Evolutionary conservation across 2,797 vertebrate genomes (phyloP), one percentile per base, ranked within the genome.

Genomic region (Setipinna tenuifilis): DNA sequence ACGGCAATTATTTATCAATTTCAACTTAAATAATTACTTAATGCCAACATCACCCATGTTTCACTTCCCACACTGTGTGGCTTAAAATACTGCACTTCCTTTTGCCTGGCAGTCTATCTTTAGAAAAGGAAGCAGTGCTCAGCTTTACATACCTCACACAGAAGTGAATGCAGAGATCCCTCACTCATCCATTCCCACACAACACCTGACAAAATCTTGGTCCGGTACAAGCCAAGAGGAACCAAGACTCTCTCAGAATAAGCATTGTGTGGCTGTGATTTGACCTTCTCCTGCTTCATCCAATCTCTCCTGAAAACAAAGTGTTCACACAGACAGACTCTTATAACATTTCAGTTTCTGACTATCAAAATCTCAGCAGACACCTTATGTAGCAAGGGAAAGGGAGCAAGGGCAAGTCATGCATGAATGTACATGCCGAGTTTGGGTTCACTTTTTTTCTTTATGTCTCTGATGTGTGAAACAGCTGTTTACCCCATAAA

Each of bases 181-280:
- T 92, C 92, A 46, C 89, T 81, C 94, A 95, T 94, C 95, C 95
- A 96, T 87, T 93, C 90, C 80, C 91, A 93, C 85, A 93, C 91
- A 82, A 91, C 62, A 5, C 93, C 93, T 3, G 91, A 28, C 3
- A 94, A 88, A 71, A 91, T 86, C 0, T 31, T 85, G 35, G 82
- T 41, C 44, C 87, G 87, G 82, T 92, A 95, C 86, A 94, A 82
- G 35, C 94, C 95, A 78, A 95, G 83, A 6, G 87, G 87, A 87
- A 91, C 89, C 75, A 95, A 54, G 25, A 95, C 86, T 28, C 0
- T 85, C 19, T 92, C 89, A 83, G 88, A 92, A 41, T 88, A 57
- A 0, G 0, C 83, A 23, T 0, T 0, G 9, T 54, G 28, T 46
- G 44, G 68, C 1, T 61, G 57, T 12, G 23, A 41, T 1, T 61